A percentile compares a stretch with the other conserved stretches of the same genome.
These are phyloP conservation scores for Enchytraeus crypticus DNA, from an alignment of 2,888 invertebrate species.

Conservation along the genomic window DNA sequence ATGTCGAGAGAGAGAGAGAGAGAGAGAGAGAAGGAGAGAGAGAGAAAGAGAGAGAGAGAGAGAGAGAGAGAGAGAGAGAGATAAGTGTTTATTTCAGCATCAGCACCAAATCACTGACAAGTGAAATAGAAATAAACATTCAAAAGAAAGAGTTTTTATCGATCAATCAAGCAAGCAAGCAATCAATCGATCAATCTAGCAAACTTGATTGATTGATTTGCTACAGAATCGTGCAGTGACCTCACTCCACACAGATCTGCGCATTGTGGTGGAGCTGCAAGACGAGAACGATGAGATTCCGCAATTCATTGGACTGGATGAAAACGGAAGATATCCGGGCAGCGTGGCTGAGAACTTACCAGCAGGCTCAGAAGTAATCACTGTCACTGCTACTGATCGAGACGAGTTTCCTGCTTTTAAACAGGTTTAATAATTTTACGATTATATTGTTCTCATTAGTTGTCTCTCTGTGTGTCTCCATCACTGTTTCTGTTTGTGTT, in stretches of 20 bases:
- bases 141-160: too few species aligned
- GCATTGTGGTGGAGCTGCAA: constrained; percentile 87
- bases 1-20: too few species aligned
- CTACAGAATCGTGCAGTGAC: constrained; percentile 40
- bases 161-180: too few species aligned
- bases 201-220: not conserved
- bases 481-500: too few species aligned
- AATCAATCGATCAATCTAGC: too few species aligned
- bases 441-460: not conserved
- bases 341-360: constrained; percentile 91
- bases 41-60: too few species aligned
- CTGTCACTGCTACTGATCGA: constrained; percentile 40
- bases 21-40: too few species aligned
- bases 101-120: too few species aligned
- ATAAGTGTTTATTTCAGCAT: too few species aligned
- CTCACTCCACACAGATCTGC: constrained; percentile 46
- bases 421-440: constrained; percentile 23
- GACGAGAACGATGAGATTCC: constrained; percentile 96
- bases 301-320: constrained; percentile 67
- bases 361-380: constrained; percentile 76
- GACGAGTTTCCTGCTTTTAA: constrained; percentile 37
- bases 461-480: too few species aligned
- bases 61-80: too few species aligned
- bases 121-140: too few species aligned
- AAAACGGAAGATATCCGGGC: constrained; percentile 83